Conservation (phyloP, 2,797 vertebrate genomes). For the Mormyrus proboscirostris region DNA sequence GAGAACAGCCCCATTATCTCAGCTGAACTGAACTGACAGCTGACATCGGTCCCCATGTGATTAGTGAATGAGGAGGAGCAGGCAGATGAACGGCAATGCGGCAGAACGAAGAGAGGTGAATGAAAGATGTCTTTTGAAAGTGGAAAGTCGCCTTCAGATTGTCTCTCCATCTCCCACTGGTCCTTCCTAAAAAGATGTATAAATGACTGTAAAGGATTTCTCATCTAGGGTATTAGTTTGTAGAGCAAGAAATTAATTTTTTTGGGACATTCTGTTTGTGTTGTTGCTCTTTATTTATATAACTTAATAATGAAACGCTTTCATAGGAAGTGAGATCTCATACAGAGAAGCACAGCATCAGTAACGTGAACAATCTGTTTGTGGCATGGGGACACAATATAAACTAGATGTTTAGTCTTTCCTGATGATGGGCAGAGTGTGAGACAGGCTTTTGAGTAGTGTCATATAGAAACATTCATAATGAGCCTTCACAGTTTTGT, state of each 20-base stretch:
- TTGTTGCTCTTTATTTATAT: background rate
- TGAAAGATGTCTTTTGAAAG: background rate
- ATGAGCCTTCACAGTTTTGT: background rate
- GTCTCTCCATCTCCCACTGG: background rate
- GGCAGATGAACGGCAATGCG: background rate
- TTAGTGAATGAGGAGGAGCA: background rate
- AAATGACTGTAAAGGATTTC: background rate
- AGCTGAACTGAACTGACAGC: background rate
- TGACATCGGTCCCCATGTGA: background rate
- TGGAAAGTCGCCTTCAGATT: background rate
- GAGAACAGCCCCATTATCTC: background rate
- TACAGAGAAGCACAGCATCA: background rate
- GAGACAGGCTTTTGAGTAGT: background rate
- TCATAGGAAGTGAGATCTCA: background rate
- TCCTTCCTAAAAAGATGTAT: background rate
- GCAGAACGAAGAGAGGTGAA: background rate
- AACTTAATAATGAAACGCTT: background rate
- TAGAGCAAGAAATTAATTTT: background rate
- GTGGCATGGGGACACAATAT: background rate
- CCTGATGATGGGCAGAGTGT: background rate
- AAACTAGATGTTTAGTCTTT: background rate
- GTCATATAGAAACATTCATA: background rate
- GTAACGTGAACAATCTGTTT: background rate
- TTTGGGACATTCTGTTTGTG: background rate
- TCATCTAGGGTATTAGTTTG: background rate